phyloP scores from a whole-genome alignment of 2,888 invertebrate species.

The Orchesella flavescens region DNA sequence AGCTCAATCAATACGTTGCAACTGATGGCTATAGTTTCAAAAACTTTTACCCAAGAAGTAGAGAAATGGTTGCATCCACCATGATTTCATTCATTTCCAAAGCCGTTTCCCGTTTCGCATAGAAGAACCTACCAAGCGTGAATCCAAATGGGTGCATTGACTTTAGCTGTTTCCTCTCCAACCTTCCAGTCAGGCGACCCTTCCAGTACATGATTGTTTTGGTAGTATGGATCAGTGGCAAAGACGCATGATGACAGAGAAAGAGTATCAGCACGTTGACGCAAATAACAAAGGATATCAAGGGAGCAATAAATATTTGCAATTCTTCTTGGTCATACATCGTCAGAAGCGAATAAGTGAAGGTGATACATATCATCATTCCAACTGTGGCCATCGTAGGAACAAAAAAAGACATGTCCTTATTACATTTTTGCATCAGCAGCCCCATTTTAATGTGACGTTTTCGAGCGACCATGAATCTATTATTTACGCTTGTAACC shows the following conservation, averaged over 20 bases:
- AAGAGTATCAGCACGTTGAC: background rate
- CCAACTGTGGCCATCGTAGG: constrained; percentile 7
- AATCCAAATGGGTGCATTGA: background rate
- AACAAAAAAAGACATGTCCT: background rate
- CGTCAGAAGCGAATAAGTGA: background rate
- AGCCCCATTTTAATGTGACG: too few species aligned
- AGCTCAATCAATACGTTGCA: too few species aligned
- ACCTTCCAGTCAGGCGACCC: background rate
- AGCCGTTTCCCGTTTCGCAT: too few species aligned
- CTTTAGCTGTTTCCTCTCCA: background rate
- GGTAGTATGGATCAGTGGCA: background rate
- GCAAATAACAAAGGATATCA: background rate
- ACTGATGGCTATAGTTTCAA: too few species aligned
- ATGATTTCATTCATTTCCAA: too few species aligned
- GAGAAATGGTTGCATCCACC: too few species aligned
- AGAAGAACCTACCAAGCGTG: background rate
- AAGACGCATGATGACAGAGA: constrained; percentile 5
- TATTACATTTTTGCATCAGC: too few species aligned
- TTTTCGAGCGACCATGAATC: too few species aligned
- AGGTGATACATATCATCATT: background rate
- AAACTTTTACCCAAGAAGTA: too few species aligned
- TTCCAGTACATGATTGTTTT: background rate
- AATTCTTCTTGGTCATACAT: background rate
- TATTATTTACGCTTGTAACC: too few species aligned
- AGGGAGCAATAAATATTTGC: background rate